Evolutionary conservation across 2,888 invertebrate species (phyloP).

Genomic region (Epistrophe grossulariae): DNA sequence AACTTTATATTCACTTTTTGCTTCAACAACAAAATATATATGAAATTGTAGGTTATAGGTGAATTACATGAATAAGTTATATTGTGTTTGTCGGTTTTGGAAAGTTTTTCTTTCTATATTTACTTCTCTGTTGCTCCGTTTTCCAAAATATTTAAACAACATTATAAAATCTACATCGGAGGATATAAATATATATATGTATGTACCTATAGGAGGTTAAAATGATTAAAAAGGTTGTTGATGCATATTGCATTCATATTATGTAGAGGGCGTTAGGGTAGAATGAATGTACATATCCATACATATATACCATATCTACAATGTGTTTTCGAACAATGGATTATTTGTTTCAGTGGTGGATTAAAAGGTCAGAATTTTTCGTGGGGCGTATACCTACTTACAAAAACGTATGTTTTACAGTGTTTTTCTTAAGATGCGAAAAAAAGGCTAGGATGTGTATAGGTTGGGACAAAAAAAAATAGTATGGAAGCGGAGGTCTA

Average conservation of each 20-base stretch:
- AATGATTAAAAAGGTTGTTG: conserved; percentile 46
- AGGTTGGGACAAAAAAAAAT: too few relatives aligned
- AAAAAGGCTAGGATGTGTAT: too few relatives aligned
- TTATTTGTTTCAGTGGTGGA: not conserved
- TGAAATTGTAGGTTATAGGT: conserved; percentile 4
- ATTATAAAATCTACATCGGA: conserved; percentile 25
- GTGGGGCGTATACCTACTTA: too few relatives aligned
- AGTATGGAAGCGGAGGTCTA: too few relatives aligned
- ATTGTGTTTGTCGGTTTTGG: conserved; percentile 36
- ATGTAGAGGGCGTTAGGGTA: not conserved
- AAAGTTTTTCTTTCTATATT: conserved; percentile 13
- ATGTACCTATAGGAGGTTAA: not conserved
- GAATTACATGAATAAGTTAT: conserved; percentile 50
- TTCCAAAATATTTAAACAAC: conserved; percentile 33
- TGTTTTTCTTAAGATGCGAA: too few relatives aligned
- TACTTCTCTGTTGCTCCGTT: not conserved
- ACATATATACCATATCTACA: too few relatives aligned
- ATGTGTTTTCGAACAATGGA: conserved; percentile 5
- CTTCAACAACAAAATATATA: conserved; percentile 15
- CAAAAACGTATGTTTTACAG: too few relatives aligned
- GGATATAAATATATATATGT: conserved; percentile 20
- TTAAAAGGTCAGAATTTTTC: too few relatives aligned
- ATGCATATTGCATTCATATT: conserved; percentile 24
- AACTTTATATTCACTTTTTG: conserved; percentile 36
- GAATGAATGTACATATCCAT: not conserved